phyloP scores from a whole-genome alignment of 2,797 vertebrate species.

The Peromyscus melanophrys region DNA sequence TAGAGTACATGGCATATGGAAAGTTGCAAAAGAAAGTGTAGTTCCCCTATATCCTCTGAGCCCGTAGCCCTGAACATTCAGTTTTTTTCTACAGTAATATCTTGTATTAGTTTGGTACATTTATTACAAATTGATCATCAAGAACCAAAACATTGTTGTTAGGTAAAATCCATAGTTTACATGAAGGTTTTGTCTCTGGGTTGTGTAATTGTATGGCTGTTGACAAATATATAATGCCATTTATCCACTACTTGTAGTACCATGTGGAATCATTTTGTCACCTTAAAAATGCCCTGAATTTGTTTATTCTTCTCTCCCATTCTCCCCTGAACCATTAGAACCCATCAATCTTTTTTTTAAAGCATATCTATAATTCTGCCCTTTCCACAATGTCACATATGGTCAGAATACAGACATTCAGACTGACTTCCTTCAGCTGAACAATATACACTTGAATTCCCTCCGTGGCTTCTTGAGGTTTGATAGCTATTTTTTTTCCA shows the following conservation, averaged over 20 bases:
- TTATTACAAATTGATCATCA: conserved; percentile 27
- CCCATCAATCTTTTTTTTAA: neutral
- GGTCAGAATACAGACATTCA: neutral
- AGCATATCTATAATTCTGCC: neutral
- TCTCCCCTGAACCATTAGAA: neutral
- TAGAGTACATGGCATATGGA: neutral
- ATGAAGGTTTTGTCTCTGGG: conserved; percentile 37
- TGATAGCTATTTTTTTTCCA: neutral
- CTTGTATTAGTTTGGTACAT: neutral
- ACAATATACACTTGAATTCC: neutral
- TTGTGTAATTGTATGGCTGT: neutral
- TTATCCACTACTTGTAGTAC: neutral
- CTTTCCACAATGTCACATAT: neutral
- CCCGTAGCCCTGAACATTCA: neutral
- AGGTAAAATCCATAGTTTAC: conserved; percentile 19
- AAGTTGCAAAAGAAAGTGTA: neutral
- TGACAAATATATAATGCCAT: conserved; percentile 16
- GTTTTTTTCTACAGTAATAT: neutral
- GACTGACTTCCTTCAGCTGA: conserved; percentile 30
- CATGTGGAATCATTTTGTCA: neutral
- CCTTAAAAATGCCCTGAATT: conserved; percentile 13
- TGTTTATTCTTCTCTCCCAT: neutral
- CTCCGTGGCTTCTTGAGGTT: neutral
- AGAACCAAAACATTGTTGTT: conserved; percentile 21
- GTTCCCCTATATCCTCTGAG: neutral